Percentiles rank a stretch among this genome's conserved stretches.
Conservation (phyloP, 2,113 vertebrate genomes). For the Anthoscopus minutus region DNA sequence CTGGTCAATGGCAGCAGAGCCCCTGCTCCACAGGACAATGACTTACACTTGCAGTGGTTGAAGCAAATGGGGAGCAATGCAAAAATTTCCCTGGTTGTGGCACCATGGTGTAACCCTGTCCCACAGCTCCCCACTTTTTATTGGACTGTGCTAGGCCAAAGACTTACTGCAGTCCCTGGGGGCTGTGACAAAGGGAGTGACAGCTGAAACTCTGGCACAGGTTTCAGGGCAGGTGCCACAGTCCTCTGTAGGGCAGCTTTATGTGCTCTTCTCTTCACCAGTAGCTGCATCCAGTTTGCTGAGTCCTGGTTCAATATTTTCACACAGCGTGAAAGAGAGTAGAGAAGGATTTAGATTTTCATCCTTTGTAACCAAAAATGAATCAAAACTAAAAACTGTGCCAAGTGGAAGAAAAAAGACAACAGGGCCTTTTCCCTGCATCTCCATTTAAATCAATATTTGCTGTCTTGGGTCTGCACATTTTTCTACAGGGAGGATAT, state of each 20-base stretch:
- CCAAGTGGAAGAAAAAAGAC: background rate
- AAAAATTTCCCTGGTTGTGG: background rate
- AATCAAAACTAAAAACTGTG: background rate
- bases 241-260: background rate
- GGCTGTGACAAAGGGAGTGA: background rate
- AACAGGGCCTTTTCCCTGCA: background rate
- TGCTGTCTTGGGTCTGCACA: constrained; percentile 11
- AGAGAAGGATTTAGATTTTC: background rate
- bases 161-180: background rate
- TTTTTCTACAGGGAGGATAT: constrained; percentile 16
- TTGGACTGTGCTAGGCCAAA: background rate
- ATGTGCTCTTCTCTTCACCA: background rate
- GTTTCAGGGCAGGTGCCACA: background rate
- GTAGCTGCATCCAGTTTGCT: background rate
- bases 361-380: background rate
- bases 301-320: background rate
- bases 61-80: background rate
- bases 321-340: background rate
- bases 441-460: constrained; percentile 24
- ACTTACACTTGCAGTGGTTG: background rate
- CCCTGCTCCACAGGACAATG: background rate
- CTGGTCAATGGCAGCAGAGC: background rate
- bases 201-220: background rate
- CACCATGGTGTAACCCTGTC: background rate
- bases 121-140: background rate